Conservation (phyloP, 2,888 invertebrate species). For the Bedellia somnulentella region DNA sequence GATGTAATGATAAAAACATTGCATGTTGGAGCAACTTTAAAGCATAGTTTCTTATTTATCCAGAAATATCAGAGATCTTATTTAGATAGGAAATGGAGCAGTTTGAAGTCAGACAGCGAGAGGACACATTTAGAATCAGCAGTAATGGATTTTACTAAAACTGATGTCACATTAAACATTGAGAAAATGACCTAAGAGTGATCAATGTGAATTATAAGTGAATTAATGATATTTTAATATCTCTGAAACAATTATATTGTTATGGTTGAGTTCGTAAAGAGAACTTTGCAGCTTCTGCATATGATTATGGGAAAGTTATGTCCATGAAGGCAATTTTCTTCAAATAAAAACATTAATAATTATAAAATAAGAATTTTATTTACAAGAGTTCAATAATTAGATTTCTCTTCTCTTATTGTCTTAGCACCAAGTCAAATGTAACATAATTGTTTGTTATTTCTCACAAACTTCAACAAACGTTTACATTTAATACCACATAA, state of each 20-base stretch:
- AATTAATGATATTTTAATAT: conserved; percentile 2
- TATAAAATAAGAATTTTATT: too few species aligned
- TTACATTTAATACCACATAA: background rate
- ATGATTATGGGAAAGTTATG: too few species aligned
- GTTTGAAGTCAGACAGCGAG: conserved; percentile 65
- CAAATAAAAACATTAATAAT: background rate
- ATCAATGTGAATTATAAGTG: background rate
- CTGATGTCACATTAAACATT: conserved; percentile 44
- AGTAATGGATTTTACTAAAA: conserved; percentile 45
- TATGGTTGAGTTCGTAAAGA: too few species aligned
- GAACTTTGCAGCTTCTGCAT: too few species aligned
- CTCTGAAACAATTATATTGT: too few species aligned
- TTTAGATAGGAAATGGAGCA: conserved; percentile 65
- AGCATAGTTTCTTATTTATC: conserved; percentile 76
- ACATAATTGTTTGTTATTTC: too few species aligned
- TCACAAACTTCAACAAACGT: too few species aligned
- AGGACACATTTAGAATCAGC: conserved; percentile 55
- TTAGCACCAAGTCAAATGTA: too few species aligned
- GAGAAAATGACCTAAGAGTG: conserved; percentile 32
- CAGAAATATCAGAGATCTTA: conserved; percentile 67
- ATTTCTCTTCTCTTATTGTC: too few species aligned
- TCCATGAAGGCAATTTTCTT: background rate
- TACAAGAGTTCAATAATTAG: too few species aligned
- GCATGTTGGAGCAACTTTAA: conserved; percentile 77
- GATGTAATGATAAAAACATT: conserved; percentile 65